These are phyloP conservation scores for Lasioglossum zephyrum DNA, from an alignment of 2,888 invertebrate species.

Conservation along the genomic window DNA sequence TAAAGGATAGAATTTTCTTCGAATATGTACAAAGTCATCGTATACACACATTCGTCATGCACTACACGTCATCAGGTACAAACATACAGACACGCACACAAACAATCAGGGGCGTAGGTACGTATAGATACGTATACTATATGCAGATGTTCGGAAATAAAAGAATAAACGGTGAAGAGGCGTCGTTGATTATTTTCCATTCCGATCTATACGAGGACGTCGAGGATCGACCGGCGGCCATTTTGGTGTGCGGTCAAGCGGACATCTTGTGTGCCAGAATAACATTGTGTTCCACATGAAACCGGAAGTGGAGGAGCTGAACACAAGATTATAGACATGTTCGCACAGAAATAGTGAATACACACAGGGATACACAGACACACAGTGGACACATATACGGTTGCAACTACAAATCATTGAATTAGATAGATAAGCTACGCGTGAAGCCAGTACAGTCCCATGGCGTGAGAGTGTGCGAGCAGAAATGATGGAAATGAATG, in stretches of 20 bases:
- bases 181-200: background rate
- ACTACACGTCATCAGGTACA: background rate
- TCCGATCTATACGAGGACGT: background rate
- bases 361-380: conserved; percentile 11
- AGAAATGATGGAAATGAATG: conserved; percentile 13
- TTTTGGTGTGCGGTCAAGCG: background rate
- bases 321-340: background rate
- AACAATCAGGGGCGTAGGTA: conserved; percentile 7
- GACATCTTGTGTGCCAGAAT: background rate
- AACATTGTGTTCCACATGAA: background rate
- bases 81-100: background rate
- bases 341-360: background rate
- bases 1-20: conserved; percentile 56
- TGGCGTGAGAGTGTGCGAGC: conserved; percentile 72
- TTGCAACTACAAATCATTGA: conserved; percentile 69
- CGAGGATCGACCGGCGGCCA: background rate
- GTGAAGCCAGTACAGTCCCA: conserved; percentile 81
- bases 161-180: no score
- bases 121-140: conserved; percentile 5
- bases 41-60: conserved; percentile 28
- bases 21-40: conserved; percentile 65
- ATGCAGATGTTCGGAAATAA: conserved; percentile 6
- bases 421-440: conserved; percentile 78
- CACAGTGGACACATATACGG: conserved; percentile 36
- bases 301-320: background rate